Base-by-base conservation (phyloP, 2,888 invertebrate genomes). In the Diarsia brunnea region DNA sequence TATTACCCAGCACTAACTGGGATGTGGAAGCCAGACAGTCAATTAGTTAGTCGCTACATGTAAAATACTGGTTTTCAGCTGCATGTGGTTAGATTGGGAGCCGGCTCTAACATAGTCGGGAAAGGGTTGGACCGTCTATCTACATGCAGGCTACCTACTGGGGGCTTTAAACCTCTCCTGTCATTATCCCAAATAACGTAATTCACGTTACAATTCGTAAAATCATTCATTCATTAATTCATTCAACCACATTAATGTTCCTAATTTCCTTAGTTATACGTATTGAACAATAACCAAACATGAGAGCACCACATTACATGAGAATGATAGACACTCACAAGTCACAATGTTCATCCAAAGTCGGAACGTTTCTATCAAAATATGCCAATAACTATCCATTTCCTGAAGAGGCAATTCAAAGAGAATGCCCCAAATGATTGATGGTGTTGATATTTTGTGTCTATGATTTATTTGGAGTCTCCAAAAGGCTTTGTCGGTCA, bases 371-470 rank as follows among this genome's bases (percentile, higher is more conserved):
- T 75, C 76, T 68, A 82, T 79, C 76, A 38, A 64, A 82, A 79
- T 58, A 81, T 81, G 73, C 65, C 78, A 64, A 81, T 64, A 78
- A 0, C 27, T 24, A 45, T 47, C 63, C 70, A 66, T 82, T 82
- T 79, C 79, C 83, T 60, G 69, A 60, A 49, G 47, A 47, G 27
- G 53, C 78, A 69, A 55, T 69, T 65, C 70, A 77, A 82, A 66
- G 49, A 69, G 19, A 11, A 69, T 66, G 47, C 21, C 49, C 45
- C 14, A 38, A 55, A 70, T 77, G 79, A 79, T 82, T 61, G 69
- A 79, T 77, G 69, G 49, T 31, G 58, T 68, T 11, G 7, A 43
- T 82, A 64, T 60, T 68, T 69, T 76, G 16, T 61, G 38, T 27
- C 51, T 63, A 60, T 31, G 55, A 67, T 81, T 31, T 60, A 69